phyloP scores from a whole-genome alignment of 2,888 invertebrate genomes.

The Ectemnius continuus region DNA sequence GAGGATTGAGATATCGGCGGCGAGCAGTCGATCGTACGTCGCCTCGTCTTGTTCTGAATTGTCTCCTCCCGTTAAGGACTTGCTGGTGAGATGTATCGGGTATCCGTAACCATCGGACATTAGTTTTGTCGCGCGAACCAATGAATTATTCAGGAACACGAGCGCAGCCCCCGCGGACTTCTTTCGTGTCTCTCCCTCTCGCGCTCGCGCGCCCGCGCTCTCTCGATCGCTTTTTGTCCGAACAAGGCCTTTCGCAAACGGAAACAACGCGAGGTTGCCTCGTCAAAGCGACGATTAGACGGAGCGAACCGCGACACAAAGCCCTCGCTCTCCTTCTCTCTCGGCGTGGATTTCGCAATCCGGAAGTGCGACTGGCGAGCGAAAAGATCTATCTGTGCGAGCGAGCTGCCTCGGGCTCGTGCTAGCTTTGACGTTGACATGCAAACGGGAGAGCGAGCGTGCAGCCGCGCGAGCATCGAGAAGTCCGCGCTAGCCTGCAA shows the following conservation, averaged over 20 bases:
- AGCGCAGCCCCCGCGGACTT: not conserved
- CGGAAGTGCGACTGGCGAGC: constrained; percentile 34
- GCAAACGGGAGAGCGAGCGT: not conserved
- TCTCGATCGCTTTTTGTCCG: constrained; percentile 3
- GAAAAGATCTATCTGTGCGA: constrained; percentile 26
- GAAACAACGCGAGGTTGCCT: constrained; percentile 22
- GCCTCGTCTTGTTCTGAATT: not conserved
- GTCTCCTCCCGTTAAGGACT: not conserved
- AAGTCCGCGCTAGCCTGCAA: constrained; percentile 17
- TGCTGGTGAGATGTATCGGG: not conserved
- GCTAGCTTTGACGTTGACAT: not conserved
- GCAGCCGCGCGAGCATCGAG: not conserved
- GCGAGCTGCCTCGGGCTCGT: constrained; percentile 17
- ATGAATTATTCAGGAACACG: not conserved
- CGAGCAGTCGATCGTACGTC: constrained; percentile 19
- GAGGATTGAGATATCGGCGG: constrained; percentile 57
- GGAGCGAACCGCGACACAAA: constrained; percentile 1
- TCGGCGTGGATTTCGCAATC: constrained; percentile 14
- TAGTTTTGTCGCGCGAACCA: constrained; percentile 2
- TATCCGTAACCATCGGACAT: not conserved
- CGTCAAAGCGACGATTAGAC: constrained; percentile 17
- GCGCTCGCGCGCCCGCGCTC: too few species aligned
- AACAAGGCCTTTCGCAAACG: constrained; percentile 18
- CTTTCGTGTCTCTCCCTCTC: too few species aligned
- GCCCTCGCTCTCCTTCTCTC: not conserved